Evolutionary conservation across 2,888 invertebrate genomes (phyloP).

Genomic region (Drosophila lacicola): DNA sequence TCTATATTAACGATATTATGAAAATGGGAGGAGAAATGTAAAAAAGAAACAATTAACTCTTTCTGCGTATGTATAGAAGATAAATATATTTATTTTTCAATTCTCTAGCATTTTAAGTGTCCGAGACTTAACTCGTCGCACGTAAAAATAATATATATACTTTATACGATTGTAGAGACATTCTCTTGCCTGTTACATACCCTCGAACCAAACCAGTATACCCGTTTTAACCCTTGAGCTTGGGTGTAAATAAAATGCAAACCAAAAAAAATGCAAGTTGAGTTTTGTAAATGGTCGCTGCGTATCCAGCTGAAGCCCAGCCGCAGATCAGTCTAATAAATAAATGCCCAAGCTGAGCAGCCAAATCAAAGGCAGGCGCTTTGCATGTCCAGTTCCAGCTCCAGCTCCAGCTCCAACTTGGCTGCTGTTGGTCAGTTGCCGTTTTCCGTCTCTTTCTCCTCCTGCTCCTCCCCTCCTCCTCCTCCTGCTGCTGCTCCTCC

Average conservation of each 20-base stretch:
- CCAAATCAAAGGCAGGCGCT: conserved; percentile 24
- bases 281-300: conserved; percentile 52
- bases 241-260: not conserved
- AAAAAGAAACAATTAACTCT: too few species aligned
- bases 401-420: not conserved
- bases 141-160: too few species aligned
- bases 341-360: conserved; percentile 57
- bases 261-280: conserved; percentile 32
- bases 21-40: too few species aligned
- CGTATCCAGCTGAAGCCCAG: conserved; percentile 19
- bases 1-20: too few species aligned
- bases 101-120: too few species aligned
- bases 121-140: too few species aligned
- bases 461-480: conserved; percentile 3
- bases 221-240: too few species aligned
- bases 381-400: conserved; percentile 30
- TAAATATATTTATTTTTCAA: too few species aligned
- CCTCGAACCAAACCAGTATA: too few species aligned
- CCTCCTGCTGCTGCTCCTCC: not conserved
- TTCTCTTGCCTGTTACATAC: too few species aligned
- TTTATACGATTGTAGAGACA: too few species aligned
- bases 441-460: conserved; percentile 3
- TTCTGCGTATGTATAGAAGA: too few species aligned
- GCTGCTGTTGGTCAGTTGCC: conserved; percentile 21
- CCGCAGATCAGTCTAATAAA: conserved; percentile 48